A percentile compares a stretch with the other conserved stretches of the same genome.
Conservation (phyloP, 2,113 vertebrate species). For the Nipponia nippon region DNA sequence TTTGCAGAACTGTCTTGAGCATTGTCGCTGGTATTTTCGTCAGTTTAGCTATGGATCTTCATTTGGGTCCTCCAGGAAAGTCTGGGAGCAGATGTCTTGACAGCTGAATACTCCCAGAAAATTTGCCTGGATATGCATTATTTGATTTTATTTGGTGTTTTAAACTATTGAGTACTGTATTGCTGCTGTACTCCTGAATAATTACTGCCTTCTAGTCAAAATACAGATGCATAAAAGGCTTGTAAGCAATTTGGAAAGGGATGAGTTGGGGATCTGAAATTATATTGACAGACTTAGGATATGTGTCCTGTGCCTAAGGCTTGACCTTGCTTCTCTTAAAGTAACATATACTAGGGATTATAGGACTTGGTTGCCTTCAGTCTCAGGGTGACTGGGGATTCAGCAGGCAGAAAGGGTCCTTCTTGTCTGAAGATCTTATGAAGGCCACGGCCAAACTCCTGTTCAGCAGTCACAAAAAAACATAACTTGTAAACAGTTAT, state of each 20-base stretch:
- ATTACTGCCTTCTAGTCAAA: not conserved
- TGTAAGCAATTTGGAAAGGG: not conserved
- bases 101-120: not conserved
- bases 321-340: not conserved
- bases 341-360: not conserved
- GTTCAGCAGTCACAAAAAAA: not conserved
- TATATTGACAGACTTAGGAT: not conserved
- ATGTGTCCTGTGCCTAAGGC: not conserved
- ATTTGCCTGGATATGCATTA: not conserved
- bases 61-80: not conserved
- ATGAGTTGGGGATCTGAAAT: not conserved
- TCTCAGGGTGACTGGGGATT: not conserved
- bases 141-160: not conserved
- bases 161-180: not conserved
- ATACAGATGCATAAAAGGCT: not conserved
- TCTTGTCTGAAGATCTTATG: not conserved
- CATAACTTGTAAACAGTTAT: not conserved
- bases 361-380: not conserved
- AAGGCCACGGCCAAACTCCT: not conserved
- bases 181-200: not conserved
- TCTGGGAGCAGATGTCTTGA: not conserved
- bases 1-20: not conserved
- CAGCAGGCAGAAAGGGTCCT: not conserved
- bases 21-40: not conserved
- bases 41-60: not conserved